phyloP scores from a whole-genome alignment of 2,888 invertebrate genomes.

The Melanotus villosus region DNA sequence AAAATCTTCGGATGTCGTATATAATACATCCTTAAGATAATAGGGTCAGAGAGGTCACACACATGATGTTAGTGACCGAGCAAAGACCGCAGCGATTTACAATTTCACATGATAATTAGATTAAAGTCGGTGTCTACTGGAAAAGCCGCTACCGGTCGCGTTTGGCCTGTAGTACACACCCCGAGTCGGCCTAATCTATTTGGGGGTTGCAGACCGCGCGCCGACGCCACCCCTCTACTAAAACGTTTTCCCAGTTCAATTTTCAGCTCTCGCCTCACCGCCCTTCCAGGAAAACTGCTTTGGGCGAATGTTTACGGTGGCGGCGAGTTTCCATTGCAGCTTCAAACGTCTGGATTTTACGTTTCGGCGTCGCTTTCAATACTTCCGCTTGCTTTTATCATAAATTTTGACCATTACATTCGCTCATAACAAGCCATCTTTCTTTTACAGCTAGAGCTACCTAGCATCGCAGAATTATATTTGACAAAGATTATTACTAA shows the following conservation, averaged over 20 bases:
- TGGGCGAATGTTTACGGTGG: conserved; percentile 44
- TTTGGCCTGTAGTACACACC: conserved; percentile 66
- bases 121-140: conserved; percentile 52
- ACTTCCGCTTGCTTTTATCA: conserved; percentile 28
- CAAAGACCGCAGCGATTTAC: conserved; percentile 36
- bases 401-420: conserved; percentile 27
- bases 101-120: conserved; percentile 60
- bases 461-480: background rate
- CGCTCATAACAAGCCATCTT: conserved; percentile 6
- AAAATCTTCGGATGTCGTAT: conserved; percentile 21
- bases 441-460: conserved; percentile 7
- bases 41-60: background rate
- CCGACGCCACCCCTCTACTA: conserved; percentile 59
- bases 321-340: conserved; percentile 45
- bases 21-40: conserved; percentile 21
- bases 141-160: conserved; percentile 60
- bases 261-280: conserved; percentile 38
- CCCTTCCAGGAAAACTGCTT: conserved; percentile 41
- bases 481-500: background rate
- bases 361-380: conserved; percentile 37
- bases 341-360: conserved; percentile 40
- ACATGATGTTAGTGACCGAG: conserved; percentile 35
- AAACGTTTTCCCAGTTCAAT: conserved; percentile 47
- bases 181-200: conserved; percentile 66
- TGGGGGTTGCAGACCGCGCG: conserved; percentile 62